Evolutionary conservation across 1,140 invertebrate species (phyloP).

Genomic region (Pseudoatta argentina): DNA sequence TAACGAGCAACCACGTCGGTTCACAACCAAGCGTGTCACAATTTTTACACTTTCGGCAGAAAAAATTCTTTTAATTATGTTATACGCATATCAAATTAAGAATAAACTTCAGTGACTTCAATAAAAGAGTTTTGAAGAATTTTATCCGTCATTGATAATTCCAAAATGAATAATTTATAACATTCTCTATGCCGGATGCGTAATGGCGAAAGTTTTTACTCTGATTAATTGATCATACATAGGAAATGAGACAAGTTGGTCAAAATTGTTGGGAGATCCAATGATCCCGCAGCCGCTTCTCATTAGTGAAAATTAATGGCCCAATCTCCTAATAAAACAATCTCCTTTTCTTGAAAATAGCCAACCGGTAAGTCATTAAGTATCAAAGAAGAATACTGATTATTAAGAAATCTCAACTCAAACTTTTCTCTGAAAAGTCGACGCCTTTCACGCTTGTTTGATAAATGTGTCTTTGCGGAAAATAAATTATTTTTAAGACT

Average conservation of each 20-base stretch:
- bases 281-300: conserved; percentile 14
- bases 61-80: not conserved
- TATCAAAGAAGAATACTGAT: conserved; percentile 24
- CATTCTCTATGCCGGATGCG: not conserved
- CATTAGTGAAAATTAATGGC: conserved; percentile 50
- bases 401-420: conserved; percentile 29
- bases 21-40: not conserved
- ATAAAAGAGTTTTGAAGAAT: not conserved
- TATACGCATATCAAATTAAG: not conserved
- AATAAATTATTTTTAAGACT: conserved; percentile 3
- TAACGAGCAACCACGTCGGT: not conserved
- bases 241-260: conserved; percentile 40
- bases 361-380: conserved; percentile 21
- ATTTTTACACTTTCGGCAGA: not conserved
- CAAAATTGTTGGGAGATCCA: conserved; percentile 25
- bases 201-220: conserved; percentile 41
- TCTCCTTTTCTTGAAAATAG: conserved; percentile 14
- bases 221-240: conserved; percentile 30
- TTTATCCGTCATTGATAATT: not conserved
- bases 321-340: conserved; percentile 28
- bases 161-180: conserved; percentile 19
- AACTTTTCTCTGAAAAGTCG: conserved; percentile 8
- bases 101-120: not conserved
- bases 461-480: conserved; percentile 18
- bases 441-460: not conserved